A percentile compares a stretch with the other conserved stretches of the same genome.
Conservation (phyloP, 30 jellyfish, hydroid and myxozoan genomes). For the Pelagia noctiluca region DNA sequence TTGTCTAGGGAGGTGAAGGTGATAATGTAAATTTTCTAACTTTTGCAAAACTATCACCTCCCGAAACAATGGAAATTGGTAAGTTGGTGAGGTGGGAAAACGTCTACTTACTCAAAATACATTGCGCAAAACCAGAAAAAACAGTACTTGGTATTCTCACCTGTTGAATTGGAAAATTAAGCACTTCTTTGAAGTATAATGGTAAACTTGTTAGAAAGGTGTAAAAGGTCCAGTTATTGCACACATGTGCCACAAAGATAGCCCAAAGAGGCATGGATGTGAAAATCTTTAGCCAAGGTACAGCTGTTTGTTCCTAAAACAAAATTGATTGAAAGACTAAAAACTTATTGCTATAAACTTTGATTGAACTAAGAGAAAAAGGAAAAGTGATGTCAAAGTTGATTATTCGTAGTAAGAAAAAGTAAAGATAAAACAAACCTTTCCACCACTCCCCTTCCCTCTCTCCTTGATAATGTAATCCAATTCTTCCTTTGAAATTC, state of each 20-base stretch:
- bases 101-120: too few relatives aligned
- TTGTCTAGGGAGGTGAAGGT: too few relatives aligned
- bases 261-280: constrained; percentile 90
- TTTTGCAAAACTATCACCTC: too few relatives aligned
- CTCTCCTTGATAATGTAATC: constrained; percentile 45
- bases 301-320: neutral
- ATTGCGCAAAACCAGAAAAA: too few relatives aligned
- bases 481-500: constrained; percentile 69
- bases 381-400: too few relatives aligned
- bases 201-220: constrained; percentile 94
- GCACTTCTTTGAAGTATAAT: constrained; percentile 88
- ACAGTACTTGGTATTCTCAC: too few relatives aligned
- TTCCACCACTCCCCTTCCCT: neutral
- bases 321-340: too few relatives aligned
- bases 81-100: too few relatives aligned
- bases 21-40: too few relatives aligned
- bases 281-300: constrained; percentile 79
- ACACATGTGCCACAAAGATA: constrained; percentile 64
- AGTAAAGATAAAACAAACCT: neutral
- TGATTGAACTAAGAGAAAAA: too few relatives aligned
- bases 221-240: constrained; percentile 91
- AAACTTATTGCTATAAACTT: too few relatives aligned
- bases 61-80: too few relatives aligned
- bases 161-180: constrained; percentile 80
- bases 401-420: neutral